Percentiles rank a stretch among this genome's conserved stretches.
Conservation (phyloP, 2,797 vertebrate genomes). For the Cheirogaleus major region DNA sequence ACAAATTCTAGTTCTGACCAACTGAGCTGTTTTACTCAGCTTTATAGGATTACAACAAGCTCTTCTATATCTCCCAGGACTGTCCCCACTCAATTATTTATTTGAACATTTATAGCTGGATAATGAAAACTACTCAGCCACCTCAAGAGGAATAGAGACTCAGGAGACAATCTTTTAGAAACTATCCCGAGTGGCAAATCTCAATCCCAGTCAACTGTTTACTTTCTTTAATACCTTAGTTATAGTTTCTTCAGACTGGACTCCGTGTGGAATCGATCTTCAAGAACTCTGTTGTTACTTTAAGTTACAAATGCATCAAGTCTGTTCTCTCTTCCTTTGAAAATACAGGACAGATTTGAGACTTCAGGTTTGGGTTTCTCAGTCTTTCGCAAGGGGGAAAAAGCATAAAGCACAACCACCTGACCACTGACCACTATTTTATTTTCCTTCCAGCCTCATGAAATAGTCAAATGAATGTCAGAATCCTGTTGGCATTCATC, state of each 20-base stretch:
- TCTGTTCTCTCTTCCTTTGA: background rate
- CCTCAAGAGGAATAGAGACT: background rate
- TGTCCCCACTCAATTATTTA: background rate
- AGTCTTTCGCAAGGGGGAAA: background rate
- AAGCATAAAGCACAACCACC: background rate
- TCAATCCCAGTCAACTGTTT: background rate
- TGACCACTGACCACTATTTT: background rate
- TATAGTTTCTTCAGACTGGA: background rate
- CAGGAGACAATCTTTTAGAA: background rate
- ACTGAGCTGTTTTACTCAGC: background rate
- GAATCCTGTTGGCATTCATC: background rate
- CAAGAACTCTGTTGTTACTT: background rate
- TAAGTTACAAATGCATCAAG: background rate
- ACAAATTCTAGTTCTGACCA: background rate
- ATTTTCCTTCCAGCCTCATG: background rate
- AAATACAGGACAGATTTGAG: background rate
- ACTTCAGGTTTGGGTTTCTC: background rate
- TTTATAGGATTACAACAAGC: background rate
- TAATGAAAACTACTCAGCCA: background rate
- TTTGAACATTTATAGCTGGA: background rate
- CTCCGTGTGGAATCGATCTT: background rate
- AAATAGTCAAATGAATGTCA: slow-evolving; percentile 1
- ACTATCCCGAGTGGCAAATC: background rate
- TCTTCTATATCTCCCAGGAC: background rate
- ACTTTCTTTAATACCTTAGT: background rate